These are phyloP conservation scores for Metalampra italica DNA, from an alignment of 2,888 invertebrate genomes.

Conservation along the genomic window DNA sequence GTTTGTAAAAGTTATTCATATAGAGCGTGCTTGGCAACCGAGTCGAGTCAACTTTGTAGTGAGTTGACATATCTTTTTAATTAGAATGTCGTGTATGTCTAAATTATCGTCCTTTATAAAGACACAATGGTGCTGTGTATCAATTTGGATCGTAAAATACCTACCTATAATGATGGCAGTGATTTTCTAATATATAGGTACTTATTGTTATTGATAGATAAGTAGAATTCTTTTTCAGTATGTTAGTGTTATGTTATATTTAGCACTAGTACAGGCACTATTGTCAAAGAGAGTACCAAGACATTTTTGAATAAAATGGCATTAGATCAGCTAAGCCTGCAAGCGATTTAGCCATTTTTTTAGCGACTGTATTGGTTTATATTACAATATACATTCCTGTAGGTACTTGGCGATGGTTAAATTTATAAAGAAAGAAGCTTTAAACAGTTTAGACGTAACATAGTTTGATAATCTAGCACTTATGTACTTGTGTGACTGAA, in stretches of 20 bases:
- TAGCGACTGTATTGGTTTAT: constrained; percentile 5
- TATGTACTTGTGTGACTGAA: constrained; percentile 24
- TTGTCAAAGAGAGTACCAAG: too few species aligned
- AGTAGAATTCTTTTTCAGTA: too few species aligned
- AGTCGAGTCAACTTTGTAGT: too few species aligned
- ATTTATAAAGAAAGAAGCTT: constrained; percentile 67
- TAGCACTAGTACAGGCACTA: too few species aligned
- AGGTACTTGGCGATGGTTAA: constrained; percentile 33
- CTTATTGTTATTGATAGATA: background rate
- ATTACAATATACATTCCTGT: constrained; percentile 28
- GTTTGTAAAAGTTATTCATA: too few species aligned
- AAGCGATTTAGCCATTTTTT: background rate
- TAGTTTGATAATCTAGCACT: constrained; percentile 32
- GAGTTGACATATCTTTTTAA: too few species aligned
- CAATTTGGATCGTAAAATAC: background rate
- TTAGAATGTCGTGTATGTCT: too few species aligned
- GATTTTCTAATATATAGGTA: constrained; percentile 12
- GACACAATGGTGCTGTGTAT: background rate
- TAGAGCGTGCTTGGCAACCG: too few species aligned
- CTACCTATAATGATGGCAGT: constrained; percentile 13
- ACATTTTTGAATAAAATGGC: too few species aligned
- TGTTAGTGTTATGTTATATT: too few species aligned
- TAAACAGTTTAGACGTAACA: constrained; percentile 50
- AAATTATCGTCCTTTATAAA: too few species aligned
- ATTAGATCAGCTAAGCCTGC: too few species aligned